These are phyloP conservation scores for Schlechtendalia chinensis DNA, from an alignment of 1,140 invertebrate genomes.

Conservation along the genomic window DNA sequence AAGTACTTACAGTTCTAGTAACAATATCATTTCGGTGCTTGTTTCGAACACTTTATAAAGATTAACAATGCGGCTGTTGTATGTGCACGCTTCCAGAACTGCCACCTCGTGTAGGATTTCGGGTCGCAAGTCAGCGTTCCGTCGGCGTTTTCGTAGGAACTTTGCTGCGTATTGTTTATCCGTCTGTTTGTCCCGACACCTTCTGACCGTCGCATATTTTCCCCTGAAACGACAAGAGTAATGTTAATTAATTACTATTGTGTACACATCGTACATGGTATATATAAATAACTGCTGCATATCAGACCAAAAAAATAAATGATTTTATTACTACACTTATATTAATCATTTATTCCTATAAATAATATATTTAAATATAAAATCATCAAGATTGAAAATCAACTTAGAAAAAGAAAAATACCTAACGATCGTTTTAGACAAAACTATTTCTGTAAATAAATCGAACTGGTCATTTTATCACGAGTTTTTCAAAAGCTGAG, in stretches of 20 bases:
- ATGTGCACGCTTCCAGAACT: conserved; percentile 78
- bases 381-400: no score
- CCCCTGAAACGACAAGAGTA: conserved; percentile 69
- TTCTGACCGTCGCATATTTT: conserved; percentile 91
- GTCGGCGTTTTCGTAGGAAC: conserved; percentile 86
- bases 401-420: no score
- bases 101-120: conserved; percentile 89
- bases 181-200: conserved; percentile 78
- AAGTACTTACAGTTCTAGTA: conserved; percentile 79
- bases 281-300: background rate
- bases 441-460: no score
- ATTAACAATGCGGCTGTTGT: conserved; percentile 71
- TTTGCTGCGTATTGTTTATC: conserved; percentile 91
- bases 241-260: background rate
- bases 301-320: background rate
- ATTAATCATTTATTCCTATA: no score
- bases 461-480: no score
- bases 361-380: no score
- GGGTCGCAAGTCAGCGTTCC: conserved; percentile 74
- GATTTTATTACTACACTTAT: no score
- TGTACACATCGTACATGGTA: background rate
- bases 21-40: conserved; percentile 77
- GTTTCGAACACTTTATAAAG: conserved; percentile 86
- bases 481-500: no score
- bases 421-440: no score